phyloP scores from a whole-genome alignment of 2,888 invertebrate genomes.

The Drosophila kambysellisi region DNA sequence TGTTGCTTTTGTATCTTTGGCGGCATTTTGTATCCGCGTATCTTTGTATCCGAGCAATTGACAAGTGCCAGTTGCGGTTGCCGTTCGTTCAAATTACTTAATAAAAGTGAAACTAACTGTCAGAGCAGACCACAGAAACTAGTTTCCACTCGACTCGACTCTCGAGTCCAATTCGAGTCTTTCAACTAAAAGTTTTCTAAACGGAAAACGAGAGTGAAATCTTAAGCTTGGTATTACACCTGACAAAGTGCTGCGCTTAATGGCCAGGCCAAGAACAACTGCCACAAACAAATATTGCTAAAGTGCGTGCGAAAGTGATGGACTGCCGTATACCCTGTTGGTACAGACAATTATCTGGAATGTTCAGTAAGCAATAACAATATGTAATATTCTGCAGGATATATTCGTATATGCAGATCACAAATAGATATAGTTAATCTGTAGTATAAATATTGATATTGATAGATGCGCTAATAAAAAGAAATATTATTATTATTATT shows the following conservation, averaged over 20 bases:
- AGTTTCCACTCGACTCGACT: slow-evolving; percentile 37
- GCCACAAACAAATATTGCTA: background rate
- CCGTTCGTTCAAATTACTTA: slow-evolving; percentile 68
- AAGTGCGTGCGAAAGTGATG: background rate
- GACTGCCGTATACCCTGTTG: background rate
- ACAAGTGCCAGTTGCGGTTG: slow-evolving; percentile 66
- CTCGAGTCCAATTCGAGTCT: slow-evolving; percentile 61
- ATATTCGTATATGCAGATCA: too few species aligned
- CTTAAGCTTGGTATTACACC: slow-evolving; percentile 17
- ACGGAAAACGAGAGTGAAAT: slow-evolving; percentile 43
- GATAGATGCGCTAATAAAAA: background rate
- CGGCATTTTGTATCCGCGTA: slow-evolving; percentile 17
- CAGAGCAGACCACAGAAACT: slow-evolving; percentile 37
- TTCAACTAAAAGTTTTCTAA: slow-evolving; percentile 38
- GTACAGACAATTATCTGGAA: background rate
- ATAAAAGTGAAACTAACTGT: slow-evolving; percentile 77
- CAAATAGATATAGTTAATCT: background rate
- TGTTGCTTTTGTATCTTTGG: slow-evolving; percentile 23
- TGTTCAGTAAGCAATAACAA: background rate
- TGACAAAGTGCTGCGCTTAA: slow-evolving; percentile 11
- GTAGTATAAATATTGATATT: background rate
- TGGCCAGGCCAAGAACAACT: background rate
- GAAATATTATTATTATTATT: background rate
- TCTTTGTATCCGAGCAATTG: slow-evolving; percentile 47
- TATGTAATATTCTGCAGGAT: background rate